Base-by-base conservation (phyloP, 2,113 vertebrate genomes). In the Anhinga anhinga region DNA sequence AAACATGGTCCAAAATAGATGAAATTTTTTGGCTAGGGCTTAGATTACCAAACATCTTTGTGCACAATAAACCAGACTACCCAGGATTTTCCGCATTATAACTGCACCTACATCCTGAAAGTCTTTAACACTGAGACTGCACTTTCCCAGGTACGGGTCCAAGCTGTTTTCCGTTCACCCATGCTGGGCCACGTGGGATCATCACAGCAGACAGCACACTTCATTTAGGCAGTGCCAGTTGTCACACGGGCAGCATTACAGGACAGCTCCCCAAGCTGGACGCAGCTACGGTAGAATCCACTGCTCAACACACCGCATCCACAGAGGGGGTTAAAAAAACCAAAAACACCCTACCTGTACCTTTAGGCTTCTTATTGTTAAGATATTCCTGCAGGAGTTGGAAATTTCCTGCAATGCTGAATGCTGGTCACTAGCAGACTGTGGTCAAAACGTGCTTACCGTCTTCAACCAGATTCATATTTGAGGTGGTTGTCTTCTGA, bases 261-360 rank as follows among this genome's bases (percentile, higher is more conserved):
- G 58, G 11, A 32, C 55, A 70, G 12, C 20, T 4, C 19, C 61
- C 38, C 0, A 1, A 47, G 49, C 25, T 25, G 4, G 16, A 42
- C 1, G 7, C 23, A 42, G 19, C 40, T 70, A 49, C 2, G 1
- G 21, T 42, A 82, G 47, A 92, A 32, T 34, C 7, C 2, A 0
- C 19, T 27, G 36, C 40, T 18, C 25, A 20, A 23, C 1, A 0
- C 7, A 12, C 10, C 6, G 1, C 34, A 34, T 26, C 61, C n/a
- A 42, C 25, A 70, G 27, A 53, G 23, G 1, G 13, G 2, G 4
- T n/a, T 15, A 84, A 74, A 59, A 86, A 4, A 29, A 58, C 29
- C 13, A 27, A 14, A 30, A 42, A 49, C 12, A 11, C 9, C 15
- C 56, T 8, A 20, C 29, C 15, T 8, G 5, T 12, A 38, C 10